phyloP scores from a whole-genome alignment of 2,797 vertebrate genomes.

The Darevskia mixta region DNA sequence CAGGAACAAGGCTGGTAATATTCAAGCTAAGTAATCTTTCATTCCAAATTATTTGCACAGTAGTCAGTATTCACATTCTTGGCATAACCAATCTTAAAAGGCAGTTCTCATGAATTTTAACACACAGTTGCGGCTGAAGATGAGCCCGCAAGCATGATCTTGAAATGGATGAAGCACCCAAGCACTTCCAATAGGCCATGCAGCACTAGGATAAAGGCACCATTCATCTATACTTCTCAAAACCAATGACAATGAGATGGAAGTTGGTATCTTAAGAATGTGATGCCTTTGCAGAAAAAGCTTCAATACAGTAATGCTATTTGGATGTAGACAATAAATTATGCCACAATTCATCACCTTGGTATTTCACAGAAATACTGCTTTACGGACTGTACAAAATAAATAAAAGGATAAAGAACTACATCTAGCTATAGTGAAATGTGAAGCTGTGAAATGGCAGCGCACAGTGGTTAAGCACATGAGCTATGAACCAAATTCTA shows the following conservation, averaged over 20 bases:
- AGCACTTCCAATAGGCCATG: slow-evolving; percentile 12
- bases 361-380: slow-evolving; percentile 9
- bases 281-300: slow-evolving; percentile 46
- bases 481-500: not conserved
- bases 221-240: slow-evolving; percentile 11
- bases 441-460: not conserved
- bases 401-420: not conserved
- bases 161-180: slow-evolving; percentile 34
- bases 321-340: slow-evolving; percentile 39
- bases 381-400: not conserved
- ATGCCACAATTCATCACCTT: slow-evolving; percentile 42
- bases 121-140: slow-evolving; percentile 40
- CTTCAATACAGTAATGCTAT: slow-evolving; percentile 51
- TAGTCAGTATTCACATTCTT: slow-evolving; percentile 54
- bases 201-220: slow-evolving; percentile 3
- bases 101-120: slow-evolving; percentile 64
- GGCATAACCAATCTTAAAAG: slow-evolving; percentile 51
- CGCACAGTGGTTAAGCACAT: not conserved
- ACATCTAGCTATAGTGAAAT: not conserved
- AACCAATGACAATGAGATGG: slow-evolving; percentile 31
- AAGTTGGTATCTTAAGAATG: slow-evolving; percentile 49
- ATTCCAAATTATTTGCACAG: slow-evolving; percentile 66
- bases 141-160: slow-evolving; percentile 14
- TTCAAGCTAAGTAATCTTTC: slow-evolving; percentile 55
- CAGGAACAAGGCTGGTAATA: slow-evolving; percentile 47